Evolutionary conservation across 2,888 invertebrate species (phyloP).

Genomic region (Drosophila crucigera): DNA sequence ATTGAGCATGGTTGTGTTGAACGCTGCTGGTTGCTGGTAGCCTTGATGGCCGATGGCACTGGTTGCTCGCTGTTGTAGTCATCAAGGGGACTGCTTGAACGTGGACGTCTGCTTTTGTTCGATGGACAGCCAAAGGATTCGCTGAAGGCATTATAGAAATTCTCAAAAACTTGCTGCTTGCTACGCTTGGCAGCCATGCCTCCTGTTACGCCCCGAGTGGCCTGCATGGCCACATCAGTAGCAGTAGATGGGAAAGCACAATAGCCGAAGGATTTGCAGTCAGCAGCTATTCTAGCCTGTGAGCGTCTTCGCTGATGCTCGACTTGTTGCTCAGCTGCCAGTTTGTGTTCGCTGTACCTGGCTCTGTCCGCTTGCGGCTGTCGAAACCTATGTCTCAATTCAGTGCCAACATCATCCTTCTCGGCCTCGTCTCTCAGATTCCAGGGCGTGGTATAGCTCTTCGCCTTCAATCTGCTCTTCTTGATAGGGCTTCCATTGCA

Average conservation of each 20-base stretch:
- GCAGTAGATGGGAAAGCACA: neutral
- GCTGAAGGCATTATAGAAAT: neutral
- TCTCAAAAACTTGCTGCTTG: neutral
- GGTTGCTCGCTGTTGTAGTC: neutral
- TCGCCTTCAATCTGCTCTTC: neutral
- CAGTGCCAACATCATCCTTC: neutral
- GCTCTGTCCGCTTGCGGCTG: neutral
- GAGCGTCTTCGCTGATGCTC: neutral
- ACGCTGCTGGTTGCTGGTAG: neutral
- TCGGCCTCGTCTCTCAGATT: neutral
- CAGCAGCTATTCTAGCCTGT: neutral
- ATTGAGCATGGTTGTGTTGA: slow-evolving; percentile 19
- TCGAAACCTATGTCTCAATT: neutral
- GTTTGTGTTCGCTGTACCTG: neutral
- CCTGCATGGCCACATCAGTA: neutral
- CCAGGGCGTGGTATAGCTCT: neutral
- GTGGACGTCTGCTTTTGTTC: neutral
- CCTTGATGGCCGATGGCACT: neutral
- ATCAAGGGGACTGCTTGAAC: neutral
- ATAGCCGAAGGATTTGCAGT: neutral
- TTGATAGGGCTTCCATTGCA: neutral
- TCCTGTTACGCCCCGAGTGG: neutral
- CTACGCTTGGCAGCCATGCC: neutral
- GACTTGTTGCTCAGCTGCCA: neutral
- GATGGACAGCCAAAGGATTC: slow-evolving; percentile 25